phyloP scores from a whole-genome alignment of 2,888 invertebrate species.

The Drosophila mulleri region DNA sequence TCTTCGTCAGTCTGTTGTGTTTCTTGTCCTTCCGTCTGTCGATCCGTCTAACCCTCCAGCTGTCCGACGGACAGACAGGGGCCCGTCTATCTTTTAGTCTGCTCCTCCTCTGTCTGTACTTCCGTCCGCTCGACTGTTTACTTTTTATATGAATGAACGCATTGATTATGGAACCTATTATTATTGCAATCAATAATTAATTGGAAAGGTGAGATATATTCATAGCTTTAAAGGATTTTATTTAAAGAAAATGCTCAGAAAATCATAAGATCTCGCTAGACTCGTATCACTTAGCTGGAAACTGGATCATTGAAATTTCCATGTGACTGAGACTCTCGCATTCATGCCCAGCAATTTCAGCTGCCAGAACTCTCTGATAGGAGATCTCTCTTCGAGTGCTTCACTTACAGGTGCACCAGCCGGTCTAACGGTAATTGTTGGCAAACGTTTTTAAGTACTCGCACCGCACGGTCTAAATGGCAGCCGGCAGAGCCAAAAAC shows the following conservation, averaged over 20 bases:
- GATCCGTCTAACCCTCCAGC: background rate
- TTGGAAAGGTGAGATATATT: too few relatives aligned
- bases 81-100: background rate
- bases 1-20: background rate
- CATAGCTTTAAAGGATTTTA: too few relatives aligned
- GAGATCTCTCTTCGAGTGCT: constrained; percentile 46
- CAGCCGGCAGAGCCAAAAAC: constrained; percentile 38
- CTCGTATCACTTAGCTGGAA: background rate
- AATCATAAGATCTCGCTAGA: background rate
- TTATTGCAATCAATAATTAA: too few relatives aligned
- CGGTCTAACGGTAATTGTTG: constrained; percentile 46
- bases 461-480: constrained; percentile 55
- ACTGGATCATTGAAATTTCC: background rate
- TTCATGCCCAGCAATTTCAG: constrained; percentile 6
- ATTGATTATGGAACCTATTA: too few relatives aligned
- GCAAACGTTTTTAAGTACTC: constrained; percentile 46
- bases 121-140: background rate
- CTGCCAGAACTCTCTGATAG: constrained; percentile 12
- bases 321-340: background rate
- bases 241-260: too few relatives aligned
- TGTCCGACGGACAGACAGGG: background rate
- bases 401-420: constrained; percentile 29
- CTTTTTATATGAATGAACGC: too few relatives aligned
- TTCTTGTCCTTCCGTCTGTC: background rate
- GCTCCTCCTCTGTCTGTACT: background rate